These are phyloP conservation scores for Cepaea hortensis DNA, from an alignment of 2,888 invertebrate genomes.

Conservation along the genomic window DNA sequence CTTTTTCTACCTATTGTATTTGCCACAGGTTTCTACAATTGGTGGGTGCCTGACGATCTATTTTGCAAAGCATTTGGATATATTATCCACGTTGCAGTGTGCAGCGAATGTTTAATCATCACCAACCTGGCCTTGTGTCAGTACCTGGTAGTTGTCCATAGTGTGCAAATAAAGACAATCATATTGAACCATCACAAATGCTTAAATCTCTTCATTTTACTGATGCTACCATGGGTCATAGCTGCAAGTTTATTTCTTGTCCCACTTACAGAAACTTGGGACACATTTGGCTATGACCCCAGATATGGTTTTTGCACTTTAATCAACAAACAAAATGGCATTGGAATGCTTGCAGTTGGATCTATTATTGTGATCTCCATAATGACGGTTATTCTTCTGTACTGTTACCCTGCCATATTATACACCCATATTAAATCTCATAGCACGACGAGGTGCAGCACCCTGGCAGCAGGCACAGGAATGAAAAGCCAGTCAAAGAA, in stretches of 20 bases:
- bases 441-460: neutral
- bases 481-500: neutral
- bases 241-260: neutral
- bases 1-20: too few relatives aligned
- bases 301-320: constrained; percentile 32
- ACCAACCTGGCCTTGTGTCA: neutral
- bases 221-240: constrained; percentile 19
- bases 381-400: neutral
- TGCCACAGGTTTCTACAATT: too few relatives aligned
- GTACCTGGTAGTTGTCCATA: constrained; percentile 34
- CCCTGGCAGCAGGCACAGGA: neutral
- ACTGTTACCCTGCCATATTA: constrained; percentile 31
- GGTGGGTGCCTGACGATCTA: too few relatives aligned
- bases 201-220: neutral
- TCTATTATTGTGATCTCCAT: neutral
- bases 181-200: neutral
- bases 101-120: too few relatives aligned
- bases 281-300: constrained; percentile 26
- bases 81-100: too few relatives aligned
- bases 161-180: neutral
- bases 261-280: constrained; percentile 28
- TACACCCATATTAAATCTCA: constrained; percentile 1
- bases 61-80: too few relatives aligned
- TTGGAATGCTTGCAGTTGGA: neutral
- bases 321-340: neutral